Evolutionary conservation across 2,888 invertebrate species (phyloP).

Genomic region (Gymnocheta viridis): DNA sequence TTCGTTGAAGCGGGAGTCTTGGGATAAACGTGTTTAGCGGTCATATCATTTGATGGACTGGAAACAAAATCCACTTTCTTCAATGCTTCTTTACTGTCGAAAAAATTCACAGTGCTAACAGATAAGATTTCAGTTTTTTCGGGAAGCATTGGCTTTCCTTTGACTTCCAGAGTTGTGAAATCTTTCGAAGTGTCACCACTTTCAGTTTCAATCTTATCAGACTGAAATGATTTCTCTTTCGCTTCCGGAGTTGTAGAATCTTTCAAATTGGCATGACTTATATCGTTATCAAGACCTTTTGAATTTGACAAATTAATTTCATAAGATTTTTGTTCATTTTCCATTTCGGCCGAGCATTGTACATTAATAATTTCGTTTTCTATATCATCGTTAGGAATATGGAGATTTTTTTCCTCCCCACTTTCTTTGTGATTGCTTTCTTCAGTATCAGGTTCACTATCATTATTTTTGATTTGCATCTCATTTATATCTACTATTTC

Average conservation of each 20-base stretch:
- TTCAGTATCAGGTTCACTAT: too few relatives aligned
- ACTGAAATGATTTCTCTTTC: too few relatives aligned
- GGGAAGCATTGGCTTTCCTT: too few relatives aligned
- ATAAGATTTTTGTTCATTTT: background rate
- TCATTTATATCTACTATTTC: too few relatives aligned
- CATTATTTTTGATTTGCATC: too few relatives aligned
- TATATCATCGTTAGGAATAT: background rate
- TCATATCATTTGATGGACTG: conserved; percentile 55
- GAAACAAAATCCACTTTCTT: conserved; percentile 74
- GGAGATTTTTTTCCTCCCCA: background rate
- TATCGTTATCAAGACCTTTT: background rate
- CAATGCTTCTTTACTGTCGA: background rate
- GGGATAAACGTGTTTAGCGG: conserved; percentile 73
- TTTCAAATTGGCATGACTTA: background rate
- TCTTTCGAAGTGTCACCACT: too few relatives aligned
- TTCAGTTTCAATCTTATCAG: too few relatives aligned
- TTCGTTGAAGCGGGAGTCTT: conserved; percentile 75
- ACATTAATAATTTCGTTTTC: background rate
- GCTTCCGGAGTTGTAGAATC: background rate
- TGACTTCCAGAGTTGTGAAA: too few relatives aligned
- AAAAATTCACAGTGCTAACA: too few relatives aligned
- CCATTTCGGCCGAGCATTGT: background rate
- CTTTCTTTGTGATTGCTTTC: background rate
- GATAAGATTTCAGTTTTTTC: background rate
- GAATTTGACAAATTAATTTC: background rate